Percentiles rank a stretch among this genome's conserved stretches.
Evolutionary conservation across 2,888 invertebrate genomes (phyloP).

Genomic region (Periphyllus acericola): DNA sequence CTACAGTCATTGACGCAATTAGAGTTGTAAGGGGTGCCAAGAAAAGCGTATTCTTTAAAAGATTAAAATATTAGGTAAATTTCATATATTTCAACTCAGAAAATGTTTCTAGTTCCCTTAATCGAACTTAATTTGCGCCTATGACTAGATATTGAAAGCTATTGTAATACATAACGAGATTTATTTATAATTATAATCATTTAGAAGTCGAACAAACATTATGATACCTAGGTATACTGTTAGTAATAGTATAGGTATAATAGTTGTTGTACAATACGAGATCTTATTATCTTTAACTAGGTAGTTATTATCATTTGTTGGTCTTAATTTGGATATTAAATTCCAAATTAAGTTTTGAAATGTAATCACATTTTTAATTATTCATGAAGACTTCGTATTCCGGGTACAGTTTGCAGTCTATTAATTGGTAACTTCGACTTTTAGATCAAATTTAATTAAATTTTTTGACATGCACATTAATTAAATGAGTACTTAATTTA

Average conservation of each 20-base stretch:
- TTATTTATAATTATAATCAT: background rate
- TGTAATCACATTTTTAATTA: background rate
- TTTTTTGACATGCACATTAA: conserved; percentile 5
- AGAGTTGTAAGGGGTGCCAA: background rate
- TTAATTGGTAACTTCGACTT: conserved; percentile 36
- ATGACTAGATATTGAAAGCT: conserved; percentile 1
- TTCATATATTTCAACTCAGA: background rate
- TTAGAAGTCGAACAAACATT: conserved; percentile 5
- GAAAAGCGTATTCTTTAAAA: background rate
- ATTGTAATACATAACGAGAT: background rate
- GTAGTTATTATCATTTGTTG: background rate
- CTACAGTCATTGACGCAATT: conserved; percentile 4
- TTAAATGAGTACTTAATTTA: conserved; percentile 5
- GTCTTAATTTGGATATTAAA: background rate
- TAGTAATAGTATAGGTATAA: background rate
- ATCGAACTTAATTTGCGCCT: background rate
- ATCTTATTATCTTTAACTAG: no score
- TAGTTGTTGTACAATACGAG: no score
- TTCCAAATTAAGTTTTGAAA: background rate
- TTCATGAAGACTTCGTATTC: background rate
- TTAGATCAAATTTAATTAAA: background rate
- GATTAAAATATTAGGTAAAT: background rate
- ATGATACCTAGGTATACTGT: background rate
- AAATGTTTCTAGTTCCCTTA: background rate
- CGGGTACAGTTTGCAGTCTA: conserved; percentile 17